Evolutionary conservation across 2,888 invertebrate genomes (phyloP), one percentile per base, ranked within the genome.

Genomic region (Neuroscelio doddi): DNA sequence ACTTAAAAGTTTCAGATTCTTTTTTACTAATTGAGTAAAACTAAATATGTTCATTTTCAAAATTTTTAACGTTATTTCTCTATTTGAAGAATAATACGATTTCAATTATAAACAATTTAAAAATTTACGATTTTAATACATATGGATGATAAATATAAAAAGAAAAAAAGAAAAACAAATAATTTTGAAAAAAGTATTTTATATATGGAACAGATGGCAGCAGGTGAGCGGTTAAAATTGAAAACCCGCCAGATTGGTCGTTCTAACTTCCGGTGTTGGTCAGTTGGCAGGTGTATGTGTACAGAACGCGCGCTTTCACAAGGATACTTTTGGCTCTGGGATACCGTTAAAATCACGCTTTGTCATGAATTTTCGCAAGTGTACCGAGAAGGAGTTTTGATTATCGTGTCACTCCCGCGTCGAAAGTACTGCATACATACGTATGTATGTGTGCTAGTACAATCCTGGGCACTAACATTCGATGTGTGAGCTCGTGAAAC

Each of bases 321-420:
- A 45, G 64, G 59, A 59, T 46, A 34, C 34, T 12, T 12, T 34
- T 9, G 30, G 30, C 30, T 34, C 12, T 34, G 30, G 8, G 41
- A 26, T 41, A 70, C 68, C 72, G 71, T 66, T 65, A 71, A 74
- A 72, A 68, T 71, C 69, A 71, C 70, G 75, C 74, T 68, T 79
- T 74, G 74, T 79, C 76, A 72, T 72, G 74, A 72, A 62, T 39
- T 46, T 61, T 55, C 29, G 49, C 65, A 49, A 59, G 64, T 68
- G 51, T 61, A 56, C 27, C 8, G 16, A 44, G 34, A 1, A n/a
- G 14, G 34, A 14, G 2, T 14, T 14, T 34, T 34, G 34, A 34
- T 12, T n/a, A 34, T 5, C 34, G 34, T 14, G 34, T 14, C 10
- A 4, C 14, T 14, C 12, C 7, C 34, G 10, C 3, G 12, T 3